Evolutionary conservation across 2,113 vertebrate genomes (phyloP), one percentile per base, ranked within the genome.

Genomic region (Monopterus albus): DNA sequence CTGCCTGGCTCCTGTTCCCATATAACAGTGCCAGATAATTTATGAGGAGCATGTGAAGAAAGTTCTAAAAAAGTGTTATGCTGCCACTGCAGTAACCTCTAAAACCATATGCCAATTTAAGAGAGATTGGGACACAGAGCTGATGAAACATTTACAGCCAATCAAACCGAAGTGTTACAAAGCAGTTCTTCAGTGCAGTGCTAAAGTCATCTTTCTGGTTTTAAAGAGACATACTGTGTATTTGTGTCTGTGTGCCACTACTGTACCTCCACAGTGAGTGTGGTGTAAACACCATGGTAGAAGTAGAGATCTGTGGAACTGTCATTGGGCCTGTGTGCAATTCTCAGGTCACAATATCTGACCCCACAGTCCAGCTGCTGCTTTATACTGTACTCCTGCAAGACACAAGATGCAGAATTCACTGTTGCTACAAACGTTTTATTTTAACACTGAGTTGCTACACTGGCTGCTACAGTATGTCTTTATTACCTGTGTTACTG

Each of bases 251-350:
- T 8, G 5, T 33, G 26, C 1, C 0, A 11, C 28, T 5, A 25
- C 15, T 26, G 84, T 79, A 94, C 94, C 93, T 93, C 84, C 40
- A 94, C 94, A 21, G 93, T 94, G 50, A 93, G 60, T 0, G 91
- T 91, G 82, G 92, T 94, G 82, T 93, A 94, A 12, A 94, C 92
- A 0, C 93, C 93, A 8, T 94, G 94, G 86, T 93, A 93, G 88
- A 94, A 94, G 83, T 94, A 93, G 2, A 94, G 87, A 51, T 93
- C 87, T 0, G 65, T 74, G 29, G 93, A 92, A 74, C 38, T 84
- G 87, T 94, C 93, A 5, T 92, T 92, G 40, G 93, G 93, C 49
- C 92, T 80, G 83, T 86, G 92, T 12, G 92, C 94, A 2, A 94
- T 94, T 33, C 94, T 91, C 72, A 94, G 86, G 79, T 94, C 94